Percentiles rank a stretch among this genome's conserved stretches.
These are phyloP conservation scores for Herminia tarsipennalis DNA, from an alignment of 2,888 invertebrate genomes.

Conservation along the genomic window DNA sequence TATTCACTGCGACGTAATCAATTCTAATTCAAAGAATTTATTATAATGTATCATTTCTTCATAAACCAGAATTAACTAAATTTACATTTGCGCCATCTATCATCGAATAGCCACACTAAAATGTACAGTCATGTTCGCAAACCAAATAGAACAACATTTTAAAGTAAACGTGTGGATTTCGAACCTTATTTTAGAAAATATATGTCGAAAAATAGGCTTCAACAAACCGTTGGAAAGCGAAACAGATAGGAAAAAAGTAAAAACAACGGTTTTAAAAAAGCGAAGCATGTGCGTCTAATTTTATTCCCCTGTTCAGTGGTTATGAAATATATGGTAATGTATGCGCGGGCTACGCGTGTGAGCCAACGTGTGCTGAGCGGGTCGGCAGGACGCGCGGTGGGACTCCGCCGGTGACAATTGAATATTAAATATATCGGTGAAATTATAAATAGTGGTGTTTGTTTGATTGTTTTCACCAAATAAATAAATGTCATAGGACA, in stretches of 20 bases:
- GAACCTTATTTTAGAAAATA: neutral
- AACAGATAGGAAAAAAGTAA: slow-evolving; percentile 61
- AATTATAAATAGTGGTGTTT: slow-evolving; percentile 1
- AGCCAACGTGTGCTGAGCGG: slow-evolving; percentile 43
- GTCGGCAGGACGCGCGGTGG: slow-evolving; percentile 18
- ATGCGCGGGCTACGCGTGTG: slow-evolving; percentile 64
- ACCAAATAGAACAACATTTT: neutral
- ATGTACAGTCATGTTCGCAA: neutral
- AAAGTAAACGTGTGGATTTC: neutral
- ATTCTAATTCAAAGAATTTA: neutral
- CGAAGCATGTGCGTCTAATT: slow-evolving; percentile 82
- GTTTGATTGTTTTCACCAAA: neutral
- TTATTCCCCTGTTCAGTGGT: slow-evolving; percentile 83
- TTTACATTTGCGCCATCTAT: slow-evolving; percentile 62
- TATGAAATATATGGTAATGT: slow-evolving; percentile 85
- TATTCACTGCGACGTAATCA: too few species aligned
- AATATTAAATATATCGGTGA: slow-evolving; percentile 22
- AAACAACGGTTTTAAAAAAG: slow-evolving; percentile 72
- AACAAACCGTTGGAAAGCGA: slow-evolving; percentile 62
- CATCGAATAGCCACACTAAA: slow-evolving; percentile 59
- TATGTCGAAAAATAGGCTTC: slow-evolving; percentile 14
- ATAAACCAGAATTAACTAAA: neutral
- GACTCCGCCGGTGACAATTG: slow-evolving; percentile 35
- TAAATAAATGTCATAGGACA: too few species aligned
- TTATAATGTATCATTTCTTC: neutral